Evolutionary conservation across 2,113 vertebrate genomes (phyloP), one percentile per base, ranked within the genome.

Genomic region (Melanostigma gelatinosum): DNA sequence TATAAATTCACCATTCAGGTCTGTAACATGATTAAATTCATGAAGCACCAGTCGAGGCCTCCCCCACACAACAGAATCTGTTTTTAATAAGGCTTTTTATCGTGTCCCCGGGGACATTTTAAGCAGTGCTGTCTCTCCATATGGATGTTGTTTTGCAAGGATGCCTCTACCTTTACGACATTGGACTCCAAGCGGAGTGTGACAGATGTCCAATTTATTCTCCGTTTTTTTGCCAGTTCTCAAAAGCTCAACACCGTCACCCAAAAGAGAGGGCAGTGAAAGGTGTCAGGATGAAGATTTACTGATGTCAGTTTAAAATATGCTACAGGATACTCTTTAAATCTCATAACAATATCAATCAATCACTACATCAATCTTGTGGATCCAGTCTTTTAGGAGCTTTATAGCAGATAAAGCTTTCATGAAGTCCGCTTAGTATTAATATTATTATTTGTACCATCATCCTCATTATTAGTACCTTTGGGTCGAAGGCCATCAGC

Each of bases 21-120:
- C 52, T 0, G 7, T 34, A 46, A 58, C 22, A 22, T 69, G 63
- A 83, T 80, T 74, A 64, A 12, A 83, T 83, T 64, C 67, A 72
- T 63, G 72, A 68, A 32, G 32, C 16, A n/a, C 54, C 52, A 32
- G 46, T 34, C 38, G 36, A 68, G 32, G 58, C 50, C 57, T 71
- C 29, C 52, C 11, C 50, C 34, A 61, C 60, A 61, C 63, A 60
- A 62, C 69, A 69, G 10, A 72, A 83, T 72, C n/a, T n/a, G 46
- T 62, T 68, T 77, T 83, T 73, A 80, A 84, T 66, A 74, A 69
- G 68, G 40, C 55, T 80, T 38, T 73, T 77, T 77, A 52, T 52
- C 2, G 73, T 40, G 15, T 77, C 80, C 63, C 34, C 24, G 8
- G 77, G 72, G 66, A 77, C 58, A 32, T 38, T 69, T 50, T 46